phyloP scores from a whole-genome alignment of 2,888 invertebrate species.

The Aquatica leii region DNA sequence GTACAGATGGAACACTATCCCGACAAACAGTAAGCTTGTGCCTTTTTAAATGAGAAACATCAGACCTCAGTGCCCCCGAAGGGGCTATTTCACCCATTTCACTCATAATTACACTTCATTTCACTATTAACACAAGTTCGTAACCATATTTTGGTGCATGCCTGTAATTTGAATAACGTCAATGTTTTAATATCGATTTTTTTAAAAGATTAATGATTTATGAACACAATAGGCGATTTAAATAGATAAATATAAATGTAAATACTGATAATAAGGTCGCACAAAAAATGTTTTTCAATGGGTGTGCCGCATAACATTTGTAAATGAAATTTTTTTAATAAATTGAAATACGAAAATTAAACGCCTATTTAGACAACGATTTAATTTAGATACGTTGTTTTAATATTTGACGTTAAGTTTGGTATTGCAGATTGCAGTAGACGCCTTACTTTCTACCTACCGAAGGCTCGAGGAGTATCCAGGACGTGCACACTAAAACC shows the following conservation, averaged over 20 bases:
- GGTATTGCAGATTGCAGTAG: slow-evolving; percentile 5
- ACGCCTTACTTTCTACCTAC: slow-evolving; percentile 34
- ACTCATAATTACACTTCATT: slow-evolving; percentile 28
- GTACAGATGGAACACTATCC: slow-evolving; percentile 65
- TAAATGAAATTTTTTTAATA: neutral
- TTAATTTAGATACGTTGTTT: neutral
- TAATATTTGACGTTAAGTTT: neutral
- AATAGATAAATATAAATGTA: no score
- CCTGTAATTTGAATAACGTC: neutral
- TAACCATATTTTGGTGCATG: no score
- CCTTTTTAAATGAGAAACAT: slow-evolving; percentile 52
- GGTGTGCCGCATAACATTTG: slow-evolving; percentile 24
- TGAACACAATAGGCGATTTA: no score
- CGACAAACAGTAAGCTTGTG: slow-evolving; percentile 53
- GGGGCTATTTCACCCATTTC: slow-evolving; percentile 49
- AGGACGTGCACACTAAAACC: slow-evolving; percentile 25
- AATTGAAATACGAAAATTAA: neutral
- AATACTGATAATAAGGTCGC: no score
- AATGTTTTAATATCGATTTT: no score
- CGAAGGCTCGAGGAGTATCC: slow-evolving; percentile 25
- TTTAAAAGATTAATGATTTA: no score
- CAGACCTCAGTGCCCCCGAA: slow-evolving; percentile 42
- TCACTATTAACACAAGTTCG: slow-evolving; percentile 17
- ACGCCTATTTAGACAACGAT: neutral
- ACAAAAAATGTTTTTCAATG: slow-evolving; percentile 6